phyloP scores from a whole-genome alignment of 23 tunicate genomes.

The Clavelina lepadiformis region DNA sequence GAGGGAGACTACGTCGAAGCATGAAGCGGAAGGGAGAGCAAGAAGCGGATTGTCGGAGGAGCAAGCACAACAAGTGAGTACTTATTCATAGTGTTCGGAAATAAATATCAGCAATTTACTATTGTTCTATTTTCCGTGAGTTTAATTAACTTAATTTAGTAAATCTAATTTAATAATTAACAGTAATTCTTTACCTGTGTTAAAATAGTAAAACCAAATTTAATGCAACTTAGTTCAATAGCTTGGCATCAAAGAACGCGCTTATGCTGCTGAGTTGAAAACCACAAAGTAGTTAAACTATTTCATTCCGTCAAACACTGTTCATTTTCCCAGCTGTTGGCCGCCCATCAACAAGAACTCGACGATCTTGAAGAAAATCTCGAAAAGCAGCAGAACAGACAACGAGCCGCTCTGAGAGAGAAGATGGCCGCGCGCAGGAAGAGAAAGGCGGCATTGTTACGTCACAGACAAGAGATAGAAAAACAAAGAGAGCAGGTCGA shows the following conservation, averaged over 20 bases:
- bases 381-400: conserved; percentile 57
- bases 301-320: too few species aligned
- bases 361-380: conserved; percentile 56
- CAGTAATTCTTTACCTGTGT: too few species aligned
- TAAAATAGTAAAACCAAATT: too few species aligned
- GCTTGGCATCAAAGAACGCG: too few species aligned
- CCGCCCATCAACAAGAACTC: conserved; percentile 92
- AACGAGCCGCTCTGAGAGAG: conserved; percentile 61
- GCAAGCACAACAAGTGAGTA: conserved; percentile 60
- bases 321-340: conserved; percentile 68
- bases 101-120: too few species aligned
- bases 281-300: too few species aligned
- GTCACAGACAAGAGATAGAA: conserved; percentile 63
- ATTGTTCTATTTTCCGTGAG: too few species aligned
- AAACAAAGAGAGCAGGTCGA: conserved; percentile 65
- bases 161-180: too few species aligned
- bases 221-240: too few species aligned
- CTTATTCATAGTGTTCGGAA: background rate
- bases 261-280: too few species aligned
- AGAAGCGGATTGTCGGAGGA: conserved; percentile 76
- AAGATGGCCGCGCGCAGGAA: conserved; percentile 70
- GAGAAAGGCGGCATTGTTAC: conserved; percentile 44
- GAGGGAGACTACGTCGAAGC: conserved; percentile 64
- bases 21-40: conserved; percentile 87
- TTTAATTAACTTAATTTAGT: too few species aligned